phyloP scores from a whole-genome alignment of 1,140 invertebrate species.

The Eubasilissa regina region DNA sequence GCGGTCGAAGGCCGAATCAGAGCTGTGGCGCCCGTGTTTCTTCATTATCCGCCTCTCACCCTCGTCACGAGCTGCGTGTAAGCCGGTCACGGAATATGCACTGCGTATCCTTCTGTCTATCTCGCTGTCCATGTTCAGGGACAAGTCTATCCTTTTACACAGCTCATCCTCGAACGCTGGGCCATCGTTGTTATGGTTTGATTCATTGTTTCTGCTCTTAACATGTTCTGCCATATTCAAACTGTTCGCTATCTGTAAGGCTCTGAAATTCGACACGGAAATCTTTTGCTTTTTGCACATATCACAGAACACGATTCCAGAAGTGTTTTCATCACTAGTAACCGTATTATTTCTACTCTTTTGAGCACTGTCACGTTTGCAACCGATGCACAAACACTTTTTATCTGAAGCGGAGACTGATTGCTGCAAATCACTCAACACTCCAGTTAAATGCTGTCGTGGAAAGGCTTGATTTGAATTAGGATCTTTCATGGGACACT shows the following conservation, averaged over 20 bases:
- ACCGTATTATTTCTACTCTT: neutral
- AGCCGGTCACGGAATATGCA: constrained; percentile 52
- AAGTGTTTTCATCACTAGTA: constrained; percentile 50
- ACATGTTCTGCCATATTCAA: constrained; percentile 64
- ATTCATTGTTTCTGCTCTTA: constrained; percentile 11
- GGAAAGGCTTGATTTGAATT: constrained; percentile 56
- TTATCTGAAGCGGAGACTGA: constrained; percentile 63
- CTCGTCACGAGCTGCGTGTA: constrained; percentile 41
- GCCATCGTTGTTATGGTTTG: constrained; percentile 24
- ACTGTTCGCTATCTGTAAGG: constrained; percentile 69
- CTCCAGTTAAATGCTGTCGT: constrained; percentile 63
- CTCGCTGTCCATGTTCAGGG: constrained; percentile 66
- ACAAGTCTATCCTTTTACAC: constrained; percentile 69
- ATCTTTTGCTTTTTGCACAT: constrained; percentile 71
- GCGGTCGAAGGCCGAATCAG: constrained; percentile 62
- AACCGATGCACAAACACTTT: constrained; percentile 66
- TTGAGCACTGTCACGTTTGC: constrained; percentile 64
- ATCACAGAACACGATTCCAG: constrained; percentile 69
- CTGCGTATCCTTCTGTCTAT: constrained; percentile 63
- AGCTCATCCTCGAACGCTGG: constrained; percentile 66
- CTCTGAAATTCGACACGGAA: constrained; percentile 69
- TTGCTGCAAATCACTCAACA: constrained; percentile 68
- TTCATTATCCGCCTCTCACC: constrained; percentile 55
- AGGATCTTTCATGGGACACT: constrained; percentile 64
- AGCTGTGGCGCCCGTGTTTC: constrained; percentile 67